Conservation (phyloP, 2,888 invertebrate species). For the Megamerina dolium region DNA sequence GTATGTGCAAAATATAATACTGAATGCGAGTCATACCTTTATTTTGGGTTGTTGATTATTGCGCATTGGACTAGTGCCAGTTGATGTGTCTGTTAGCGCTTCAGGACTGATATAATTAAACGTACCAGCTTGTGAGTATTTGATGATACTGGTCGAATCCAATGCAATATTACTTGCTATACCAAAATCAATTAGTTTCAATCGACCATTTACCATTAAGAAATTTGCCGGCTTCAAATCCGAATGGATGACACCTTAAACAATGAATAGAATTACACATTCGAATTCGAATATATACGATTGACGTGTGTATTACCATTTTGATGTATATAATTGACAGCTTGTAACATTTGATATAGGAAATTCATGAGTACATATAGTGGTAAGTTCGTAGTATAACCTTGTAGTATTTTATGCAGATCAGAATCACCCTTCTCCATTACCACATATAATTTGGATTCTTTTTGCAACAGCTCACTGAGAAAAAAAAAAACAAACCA, state of each 20-base stretch:
- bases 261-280: no score
- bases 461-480: constrained; percentile 65
- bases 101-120: constrained; percentile 96
- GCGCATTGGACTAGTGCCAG: constrained; percentile 45
- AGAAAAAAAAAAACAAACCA: constrained; percentile 31
- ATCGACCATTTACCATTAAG: constrained; percentile 71
- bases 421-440: constrained; percentile 93
- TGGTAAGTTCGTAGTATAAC: constrained; percentile 57
- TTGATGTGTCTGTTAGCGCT: constrained; percentile 65
- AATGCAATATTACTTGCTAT: constrained; percentile 82
- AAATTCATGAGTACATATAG: constrained; percentile 77
- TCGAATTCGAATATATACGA: neutral
- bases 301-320: constrained; percentile 53
- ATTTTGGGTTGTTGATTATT: constrained; percentile 51
- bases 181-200: constrained; percentile 97
- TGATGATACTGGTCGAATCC: constrained; percentile 84
- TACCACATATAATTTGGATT: constrained; percentile 71
- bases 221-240: constrained; percentile 98
- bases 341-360: constrained; percentile 90
- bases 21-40: constrained; percentile 42
- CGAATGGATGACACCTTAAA: constrained; percentile 84
- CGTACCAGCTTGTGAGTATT: constrained; percentile 78
- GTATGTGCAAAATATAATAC: no score
- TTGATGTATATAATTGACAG: constrained; percentile 85
- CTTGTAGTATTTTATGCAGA: constrained; percentile 68